Evolutionary conservation across 2,113 vertebrate genomes (phyloP), one percentile per base, ranked within the genome.

Genomic region (Myxocyprinus asiaticus): DNA sequence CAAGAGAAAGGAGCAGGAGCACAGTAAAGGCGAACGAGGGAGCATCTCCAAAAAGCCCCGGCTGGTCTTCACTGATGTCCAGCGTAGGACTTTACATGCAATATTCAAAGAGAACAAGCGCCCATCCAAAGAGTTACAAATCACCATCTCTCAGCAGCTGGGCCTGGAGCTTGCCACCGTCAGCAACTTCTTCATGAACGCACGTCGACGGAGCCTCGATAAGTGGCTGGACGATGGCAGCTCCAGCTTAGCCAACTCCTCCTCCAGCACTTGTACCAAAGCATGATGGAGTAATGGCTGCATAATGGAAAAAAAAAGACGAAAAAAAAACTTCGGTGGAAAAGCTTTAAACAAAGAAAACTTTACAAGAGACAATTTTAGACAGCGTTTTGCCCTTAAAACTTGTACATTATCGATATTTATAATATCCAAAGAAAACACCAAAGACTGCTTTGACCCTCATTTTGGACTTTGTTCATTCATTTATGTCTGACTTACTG

Each of bases 131-230:
- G 97, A 99, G 89, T 92, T 99, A 86, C 97, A 99, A 91, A 93
- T 99, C 89, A 99, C 98, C 92, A 99, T 99, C 86, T 96, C 97
- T 85, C 98, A 99, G 94, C 98, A 99, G 94, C 94, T 99, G 68
- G 97, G 97, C 84, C 90, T 99, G 88, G 98, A 99, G 94, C 93
- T 98, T 87, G 93, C 97, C 90, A 99, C 98, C 7, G 97, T 98
- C 93, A 99, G 97, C 94, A 99, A 99, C 93, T 99, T 99, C 94
- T 99, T 99, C 91, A 99, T 99, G 98, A 99, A 99, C 33, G 98
- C 98, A 6, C 93, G 98, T 61, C 94, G 98, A 87, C 94, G 98
- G 88, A 99, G 98, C 91, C 94, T 99, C 84, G 98, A 99, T 89
- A 99, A 99, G 88, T 99, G 98, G 98, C 94, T 97, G 89, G 98